Percentiles rank a stretch among this genome's conserved stretches.
Evolutionary conservation across 2,888 invertebrate species (phyloP).

Genomic region (Gastracanthus pulcherrimus): DNA sequence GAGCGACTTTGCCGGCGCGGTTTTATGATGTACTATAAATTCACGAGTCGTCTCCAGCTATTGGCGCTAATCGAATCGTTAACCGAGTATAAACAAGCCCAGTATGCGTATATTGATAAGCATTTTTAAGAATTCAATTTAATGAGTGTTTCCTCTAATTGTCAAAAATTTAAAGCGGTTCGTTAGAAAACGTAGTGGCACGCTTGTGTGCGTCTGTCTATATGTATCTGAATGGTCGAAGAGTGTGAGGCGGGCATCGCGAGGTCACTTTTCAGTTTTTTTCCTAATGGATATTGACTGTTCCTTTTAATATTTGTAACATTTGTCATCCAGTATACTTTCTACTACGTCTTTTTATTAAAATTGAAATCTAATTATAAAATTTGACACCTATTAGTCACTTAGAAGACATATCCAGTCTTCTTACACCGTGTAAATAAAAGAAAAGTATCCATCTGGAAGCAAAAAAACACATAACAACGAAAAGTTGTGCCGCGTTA

Average conservation of each 20-base stretch:
- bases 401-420: not conserved
- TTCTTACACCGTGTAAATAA: too few relatives aligned
- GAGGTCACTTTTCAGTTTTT: not conserved
- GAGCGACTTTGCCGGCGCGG: not conserved
- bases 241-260: slow-evolving; percentile 50
- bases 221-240: slow-evolving; percentile 25
- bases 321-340: not conserved
- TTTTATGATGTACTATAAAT: not conserved
- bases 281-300: too few relatives aligned
- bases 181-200: slow-evolving; percentile 61
- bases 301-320: too few relatives aligned
- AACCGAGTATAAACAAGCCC: slow-evolving; percentile 11
- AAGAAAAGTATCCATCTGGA: too few relatives aligned
- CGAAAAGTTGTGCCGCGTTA: not conserved
- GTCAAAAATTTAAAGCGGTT: slow-evolving; percentile 40
- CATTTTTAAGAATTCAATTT: slow-evolving; percentile 31
- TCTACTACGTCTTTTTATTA: too few relatives aligned
- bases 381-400: too few relatives aligned
- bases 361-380: too few relatives aligned
- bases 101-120: slow-evolving; percentile 35
- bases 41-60: slow-evolving; percentile 1
- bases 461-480: not conserved
- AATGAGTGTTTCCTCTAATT: slow-evolving; percentile 52
- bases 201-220: slow-evolving; percentile 62
- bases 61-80: slow-evolving; percentile 40